Conservation (phyloP, 2,888 invertebrate species). For the Sinohyriopsis cumingii region DNA sequence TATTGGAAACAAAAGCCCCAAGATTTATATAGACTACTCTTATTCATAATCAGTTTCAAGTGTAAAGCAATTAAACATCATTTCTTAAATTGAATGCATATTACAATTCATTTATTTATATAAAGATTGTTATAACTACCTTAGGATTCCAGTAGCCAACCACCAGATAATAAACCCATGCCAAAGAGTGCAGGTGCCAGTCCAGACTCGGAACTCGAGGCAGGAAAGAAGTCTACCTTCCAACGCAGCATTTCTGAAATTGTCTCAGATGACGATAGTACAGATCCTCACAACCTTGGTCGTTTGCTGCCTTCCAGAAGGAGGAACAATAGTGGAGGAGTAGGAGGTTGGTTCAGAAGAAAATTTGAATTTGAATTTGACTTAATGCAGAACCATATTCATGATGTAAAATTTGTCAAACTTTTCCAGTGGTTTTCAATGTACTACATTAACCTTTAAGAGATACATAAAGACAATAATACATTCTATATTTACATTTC, state of each 20-base stretch:
- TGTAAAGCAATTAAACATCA: too few relatives aligned
- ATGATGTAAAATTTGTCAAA: background rate
- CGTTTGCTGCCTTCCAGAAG: slow-evolving; percentile 38
- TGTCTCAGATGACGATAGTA: slow-evolving; percentile 57
- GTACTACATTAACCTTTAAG: too few relatives aligned
- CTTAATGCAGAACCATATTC: background rate
- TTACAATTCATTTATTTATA: too few relatives aligned
- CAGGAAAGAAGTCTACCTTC: slow-evolving; percentile 54
- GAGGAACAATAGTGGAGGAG: slow-evolving; percentile 81
- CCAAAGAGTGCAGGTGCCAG: slow-evolving; percentile 65
- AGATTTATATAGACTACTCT: too few relatives aligned
- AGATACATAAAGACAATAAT: too few relatives aligned
- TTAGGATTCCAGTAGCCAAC: too few relatives aligned
- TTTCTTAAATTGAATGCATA: too few relatives aligned
- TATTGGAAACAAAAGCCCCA: too few relatives aligned
- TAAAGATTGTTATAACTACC: too few relatives aligned
- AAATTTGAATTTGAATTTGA: background rate
- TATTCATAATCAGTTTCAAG: too few relatives aligned
- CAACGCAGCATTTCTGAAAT: slow-evolving; percentile 70
- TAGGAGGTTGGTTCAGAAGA: slow-evolving; percentile 66
- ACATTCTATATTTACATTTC: too few relatives aligned
- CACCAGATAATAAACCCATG: slow-evolving; percentile 13
- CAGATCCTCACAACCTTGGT: slow-evolving; percentile 50
- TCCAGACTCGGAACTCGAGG: slow-evolving; percentile 62
- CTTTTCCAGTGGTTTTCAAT: background rate